Evolutionary conservation across 1,140 invertebrate genomes (phyloP).

Genomic region (Pogonomyrmex californicus): DNA sequence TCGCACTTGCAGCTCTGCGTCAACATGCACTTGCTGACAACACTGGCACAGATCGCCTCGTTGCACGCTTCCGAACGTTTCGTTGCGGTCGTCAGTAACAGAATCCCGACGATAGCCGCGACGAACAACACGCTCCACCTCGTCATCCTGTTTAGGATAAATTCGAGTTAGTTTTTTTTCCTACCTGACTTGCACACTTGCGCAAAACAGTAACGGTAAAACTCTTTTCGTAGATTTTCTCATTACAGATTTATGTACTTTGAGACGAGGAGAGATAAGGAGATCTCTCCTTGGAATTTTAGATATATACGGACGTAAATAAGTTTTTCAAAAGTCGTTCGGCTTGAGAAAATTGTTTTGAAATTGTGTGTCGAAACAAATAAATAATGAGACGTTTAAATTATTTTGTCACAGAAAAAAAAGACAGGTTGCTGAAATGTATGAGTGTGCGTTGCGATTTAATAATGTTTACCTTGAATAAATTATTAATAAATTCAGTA

Average conservation of each 20-base stretch:
- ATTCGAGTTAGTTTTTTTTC: not conserved
- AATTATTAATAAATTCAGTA: not conserved
- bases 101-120: conserved; percentile 70
- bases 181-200: not conserved
- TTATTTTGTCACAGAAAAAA: not conserved
- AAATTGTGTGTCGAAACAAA: not conserved
- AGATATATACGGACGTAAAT: not conserved
- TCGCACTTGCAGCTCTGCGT: conserved; percentile 98
- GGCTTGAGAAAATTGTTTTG: not conserved
- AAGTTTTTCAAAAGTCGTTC: not conserved
- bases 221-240: not conserved
- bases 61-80: conserved; percentile 89
- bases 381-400: not conserved
- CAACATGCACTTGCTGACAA: conserved; percentile 98
- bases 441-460: not conserved
- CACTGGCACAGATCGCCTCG: conserved; percentile 96
- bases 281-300: not conserved
- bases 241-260: not conserved
- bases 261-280: not conserved
- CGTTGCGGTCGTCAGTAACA: conserved; percentile 66
- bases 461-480: not conserved
- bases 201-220: not conserved
- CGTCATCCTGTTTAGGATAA: conserved; percentile 78
- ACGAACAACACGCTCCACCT: conserved; percentile 67
- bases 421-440: not conserved